Evolutionary conservation across 2,113 vertebrate species (phyloP).

Genomic region (Formicarius rufipectus): DNA sequence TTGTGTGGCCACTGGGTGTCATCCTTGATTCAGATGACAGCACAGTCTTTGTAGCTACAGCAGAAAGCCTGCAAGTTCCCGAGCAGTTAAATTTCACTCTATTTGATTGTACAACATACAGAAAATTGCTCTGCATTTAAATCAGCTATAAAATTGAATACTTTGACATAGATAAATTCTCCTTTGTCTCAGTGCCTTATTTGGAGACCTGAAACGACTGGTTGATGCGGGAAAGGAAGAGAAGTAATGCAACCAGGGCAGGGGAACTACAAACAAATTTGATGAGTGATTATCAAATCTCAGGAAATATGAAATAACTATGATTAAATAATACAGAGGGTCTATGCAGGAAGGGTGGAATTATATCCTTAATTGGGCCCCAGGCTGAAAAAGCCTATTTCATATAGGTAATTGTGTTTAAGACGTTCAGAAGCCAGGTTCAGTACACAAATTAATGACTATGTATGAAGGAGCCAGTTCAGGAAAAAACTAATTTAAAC

Average conservation of each 20-base stretch:
- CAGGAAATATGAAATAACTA: background rate
- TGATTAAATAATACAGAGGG: constrained; percentile 14
- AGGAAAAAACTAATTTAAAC: background rate
- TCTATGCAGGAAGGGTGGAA: background rate
- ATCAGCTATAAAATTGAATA: constrained; percentile 63
- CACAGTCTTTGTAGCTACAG: background rate
- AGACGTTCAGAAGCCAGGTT: background rate
- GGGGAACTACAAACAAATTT: background rate
- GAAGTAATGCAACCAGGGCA: background rate
- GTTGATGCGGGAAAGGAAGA: background rate
- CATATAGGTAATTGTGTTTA: background rate
- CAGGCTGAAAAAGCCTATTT: background rate
- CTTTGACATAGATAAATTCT: constrained; percentile 66
- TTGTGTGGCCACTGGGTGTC: constrained; percentile 76
- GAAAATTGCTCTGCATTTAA: constrained; percentile 70
- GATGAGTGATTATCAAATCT: background rate
- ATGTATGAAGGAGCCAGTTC: background rate
- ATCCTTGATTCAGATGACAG: constrained; percentile 67
- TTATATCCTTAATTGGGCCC: background rate
- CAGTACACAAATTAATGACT: background rate
- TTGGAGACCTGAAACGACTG: background rate
- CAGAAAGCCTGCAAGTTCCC: background rate
- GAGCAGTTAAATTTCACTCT: constrained; percentile 55
- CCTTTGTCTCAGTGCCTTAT: constrained; percentile 53
- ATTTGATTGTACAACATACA: constrained; percentile 58